Evolutionary conservation across 2,797 vertebrate species (phyloP).

Genomic region (Epinephelus awoara): DNA sequence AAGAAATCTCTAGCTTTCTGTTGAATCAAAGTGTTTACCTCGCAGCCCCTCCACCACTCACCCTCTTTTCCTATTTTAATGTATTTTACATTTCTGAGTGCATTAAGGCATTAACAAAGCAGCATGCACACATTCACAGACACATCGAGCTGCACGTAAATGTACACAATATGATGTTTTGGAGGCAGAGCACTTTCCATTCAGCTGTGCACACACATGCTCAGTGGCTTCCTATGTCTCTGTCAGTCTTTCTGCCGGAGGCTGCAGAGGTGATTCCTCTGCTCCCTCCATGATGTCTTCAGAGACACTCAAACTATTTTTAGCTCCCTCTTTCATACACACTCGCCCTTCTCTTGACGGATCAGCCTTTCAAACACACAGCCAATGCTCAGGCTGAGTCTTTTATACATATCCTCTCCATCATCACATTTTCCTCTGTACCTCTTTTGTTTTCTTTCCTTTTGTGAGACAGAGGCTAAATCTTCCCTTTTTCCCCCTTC

Average conservation of each 20-base stretch:
- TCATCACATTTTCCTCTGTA: conserved; percentile 5
- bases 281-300: conserved; percentile 55
- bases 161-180: conserved; percentile 1
- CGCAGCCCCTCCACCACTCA: neutral
- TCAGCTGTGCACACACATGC: conserved; percentile 18
- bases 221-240: conserved; percentile 7
- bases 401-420: conserved; percentile 22
- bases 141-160: conserved; percentile 20
- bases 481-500: neutral
- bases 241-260: conserved; percentile 40
- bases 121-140: neutral
- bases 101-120: conserved; percentile 35
- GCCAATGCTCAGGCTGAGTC: conserved; percentile 7
- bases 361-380: conserved; percentile 43
- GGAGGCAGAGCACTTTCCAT: conserved; percentile 33
- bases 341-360: conserved; percentile 32
- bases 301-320: conserved; percentile 71
- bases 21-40: neutral
- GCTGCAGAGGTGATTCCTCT: conserved; percentile 74
- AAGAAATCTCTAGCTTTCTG: neutral
- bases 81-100: neutral
- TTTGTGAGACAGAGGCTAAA: neutral
- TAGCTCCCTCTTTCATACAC: conserved; percentile 55
- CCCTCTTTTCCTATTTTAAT: neutral
- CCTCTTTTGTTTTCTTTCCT: conserved; percentile 18